Percentiles rank a stretch among this genome's conserved stretches.
Conservation (phyloP, 1,140 invertebrate species). For the Cephus cinctus region DNA sequence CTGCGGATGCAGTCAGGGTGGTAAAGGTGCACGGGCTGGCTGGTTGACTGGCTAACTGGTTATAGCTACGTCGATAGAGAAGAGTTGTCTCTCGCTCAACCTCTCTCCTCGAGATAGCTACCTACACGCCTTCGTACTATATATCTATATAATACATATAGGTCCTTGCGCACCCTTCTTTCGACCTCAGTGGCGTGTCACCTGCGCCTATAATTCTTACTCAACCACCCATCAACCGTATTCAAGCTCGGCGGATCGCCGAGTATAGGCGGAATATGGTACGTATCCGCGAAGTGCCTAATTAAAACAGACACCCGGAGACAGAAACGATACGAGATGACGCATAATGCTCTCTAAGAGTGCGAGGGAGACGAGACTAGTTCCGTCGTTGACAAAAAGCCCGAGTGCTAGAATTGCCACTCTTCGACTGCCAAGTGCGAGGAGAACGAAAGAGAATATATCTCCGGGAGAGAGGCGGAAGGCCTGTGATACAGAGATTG, state of each 20-base stretch:
- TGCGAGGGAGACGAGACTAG: conserved; percentile 21
- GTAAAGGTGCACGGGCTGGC: too few species aligned
- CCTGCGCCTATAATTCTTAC: conserved; percentile 51
- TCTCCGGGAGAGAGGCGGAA: conserved; percentile 5
- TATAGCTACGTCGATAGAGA: too few species aligned
- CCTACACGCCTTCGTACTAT: too few species aligned
- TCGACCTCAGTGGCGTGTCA: conserved; percentile 30
- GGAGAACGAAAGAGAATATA: conserved; percentile 31
- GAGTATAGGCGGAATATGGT: conserved; percentile 38
- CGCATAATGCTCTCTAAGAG: conserved; percentile 9
- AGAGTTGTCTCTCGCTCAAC: too few species aligned
- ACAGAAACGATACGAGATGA: conserved; percentile 26
- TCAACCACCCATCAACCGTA: conserved; percentile 51
- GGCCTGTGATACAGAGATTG: conserved; percentile 21
- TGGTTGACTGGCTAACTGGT: too few species aligned
- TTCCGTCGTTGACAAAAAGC: conserved; percentile 48
- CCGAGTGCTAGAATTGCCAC: conserved; percentile 55
- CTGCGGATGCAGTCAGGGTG: neutral
- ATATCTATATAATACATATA: too few species aligned
- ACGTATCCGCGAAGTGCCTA: conserved; percentile 50
- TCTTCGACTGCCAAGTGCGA: conserved; percentile 50
- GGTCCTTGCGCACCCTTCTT: too few species aligned
- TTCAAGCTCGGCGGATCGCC: conserved; percentile 44
- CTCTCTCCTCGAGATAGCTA: too few species aligned
- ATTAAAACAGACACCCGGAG: conserved; percentile 55